Percentiles rank a stretch among this genome's conserved stretches.
These are phyloP conservation scores for Athalia rosae DNA, from an alignment of 2,888 invertebrate genomes.

Conservation along the genomic window DNA sequence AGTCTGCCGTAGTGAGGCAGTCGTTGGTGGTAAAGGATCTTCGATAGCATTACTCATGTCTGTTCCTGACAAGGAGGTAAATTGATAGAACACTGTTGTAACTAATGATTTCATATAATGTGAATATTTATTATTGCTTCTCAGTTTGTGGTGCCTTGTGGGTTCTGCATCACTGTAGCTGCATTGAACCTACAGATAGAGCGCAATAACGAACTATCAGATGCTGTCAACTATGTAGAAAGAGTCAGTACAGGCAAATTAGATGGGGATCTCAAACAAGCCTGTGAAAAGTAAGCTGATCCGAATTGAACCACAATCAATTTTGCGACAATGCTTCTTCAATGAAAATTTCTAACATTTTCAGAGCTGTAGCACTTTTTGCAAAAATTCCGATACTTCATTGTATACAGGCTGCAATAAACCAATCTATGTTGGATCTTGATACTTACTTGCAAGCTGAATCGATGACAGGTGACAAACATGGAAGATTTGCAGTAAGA, in stretches of 20 bases:
- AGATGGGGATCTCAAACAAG: conserved; percentile 74
- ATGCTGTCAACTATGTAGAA: conserved; percentile 75
- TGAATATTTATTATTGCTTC: not conserved
- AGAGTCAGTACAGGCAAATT: conserved; percentile 75
- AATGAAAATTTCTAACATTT: conserved; percentile 51
- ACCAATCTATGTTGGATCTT: conserved; percentile 66
- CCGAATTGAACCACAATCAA: not conserved
- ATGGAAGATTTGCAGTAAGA: conserved; percentile 79
- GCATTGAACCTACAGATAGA: conserved; percentile 79
- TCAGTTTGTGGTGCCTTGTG: conserved; percentile 80
- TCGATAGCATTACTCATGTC: conserved; percentile 81
- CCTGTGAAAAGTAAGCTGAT: conserved; percentile 74
- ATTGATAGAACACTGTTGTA: conserved; percentile 49
- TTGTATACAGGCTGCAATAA: conserved; percentile 69
- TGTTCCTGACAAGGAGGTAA: conserved; percentile 74
- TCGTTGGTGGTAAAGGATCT: conserved; percentile 88
- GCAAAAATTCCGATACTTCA: conserved; percentile 70
- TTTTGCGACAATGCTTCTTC: not conserved
- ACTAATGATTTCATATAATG: not conserved
- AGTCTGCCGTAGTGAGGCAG: conserved; percentile 75
- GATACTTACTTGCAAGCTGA: conserved; percentile 51
- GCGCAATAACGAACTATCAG: conserved; percentile 72
- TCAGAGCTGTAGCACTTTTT: conserved; percentile 74
- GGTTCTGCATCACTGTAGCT: conserved; percentile 81
- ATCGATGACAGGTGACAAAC: conserved; percentile 64